Evolutionary conservation across 2,888 invertebrate species (phyloP).

Genomic region (Lasioglossum marginatum): DNA sequence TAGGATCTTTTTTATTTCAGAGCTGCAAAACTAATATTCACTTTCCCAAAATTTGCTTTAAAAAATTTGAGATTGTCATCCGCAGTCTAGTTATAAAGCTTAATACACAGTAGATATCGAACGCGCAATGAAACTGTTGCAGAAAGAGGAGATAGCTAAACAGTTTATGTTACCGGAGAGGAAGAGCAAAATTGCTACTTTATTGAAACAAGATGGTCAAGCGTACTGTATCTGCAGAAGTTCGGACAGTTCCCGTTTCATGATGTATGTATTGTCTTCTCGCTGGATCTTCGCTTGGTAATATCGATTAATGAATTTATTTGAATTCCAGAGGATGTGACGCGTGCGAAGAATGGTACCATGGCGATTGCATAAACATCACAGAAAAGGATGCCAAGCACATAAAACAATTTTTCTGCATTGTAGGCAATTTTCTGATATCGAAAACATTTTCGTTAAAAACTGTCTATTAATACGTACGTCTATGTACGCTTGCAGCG

Average conservation of each 20-base stretch:
- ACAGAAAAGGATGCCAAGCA: constrained; percentile 96
- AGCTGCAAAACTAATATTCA: too few species aligned
- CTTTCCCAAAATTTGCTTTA: too few species aligned
- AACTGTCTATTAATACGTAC: not conserved
- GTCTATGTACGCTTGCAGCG: constrained; percentile 83
- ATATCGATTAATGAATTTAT: not conserved
- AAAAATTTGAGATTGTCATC: too few species aligned
- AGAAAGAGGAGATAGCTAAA: constrained; percentile 95
- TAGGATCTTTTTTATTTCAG: too few species aligned
- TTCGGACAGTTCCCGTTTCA: constrained; percentile 96
- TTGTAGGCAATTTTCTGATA: constrained; percentile 81
- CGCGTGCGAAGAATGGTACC: constrained; percentile 99
- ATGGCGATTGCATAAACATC: constrained; percentile 98
- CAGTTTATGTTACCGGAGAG: constrained; percentile 95
- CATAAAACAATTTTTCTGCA: constrained; percentile 97
- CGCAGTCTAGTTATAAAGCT: too few species aligned
- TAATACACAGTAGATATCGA: not conserved
- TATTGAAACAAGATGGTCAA: constrained; percentile 95
- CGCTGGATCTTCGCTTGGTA: rapidly evolving
- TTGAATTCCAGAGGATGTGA: constrained; percentile 93
- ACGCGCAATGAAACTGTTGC: constrained; percentile 38
- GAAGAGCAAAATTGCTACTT: constrained; percentile 94
- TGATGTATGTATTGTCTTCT: constrained; percentile 90
- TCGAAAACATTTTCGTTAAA: not conserved
- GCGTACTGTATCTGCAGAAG: constrained; percentile 98